These are phyloP conservation scores for Folsomia manolachei DNA, from an alignment of 2,888 invertebrate genomes.

Conservation along the genomic window DNA sequence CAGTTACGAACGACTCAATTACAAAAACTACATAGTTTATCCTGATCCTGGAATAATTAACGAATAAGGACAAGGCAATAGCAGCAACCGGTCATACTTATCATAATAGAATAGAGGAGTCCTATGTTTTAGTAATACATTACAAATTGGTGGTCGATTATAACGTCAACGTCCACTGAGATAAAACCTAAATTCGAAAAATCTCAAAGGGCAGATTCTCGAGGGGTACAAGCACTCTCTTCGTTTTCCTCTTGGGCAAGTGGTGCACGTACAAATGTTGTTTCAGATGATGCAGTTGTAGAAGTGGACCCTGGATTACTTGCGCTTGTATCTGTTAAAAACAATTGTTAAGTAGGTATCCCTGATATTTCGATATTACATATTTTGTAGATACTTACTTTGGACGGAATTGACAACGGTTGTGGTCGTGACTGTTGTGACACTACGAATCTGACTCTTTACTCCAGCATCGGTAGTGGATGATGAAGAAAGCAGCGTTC, in stretches of 20 bases:
- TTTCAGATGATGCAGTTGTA: slow-evolving; percentile 29
- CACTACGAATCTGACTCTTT: slow-evolving; percentile 44
- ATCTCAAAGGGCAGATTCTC: slow-evolving; percentile 21
- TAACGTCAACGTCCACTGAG: slow-evolving; percentile 14
- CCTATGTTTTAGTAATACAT: neutral
- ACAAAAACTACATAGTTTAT: neutral
- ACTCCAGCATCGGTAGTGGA: slow-evolving; percentile 29
- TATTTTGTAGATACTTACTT: slow-evolving; percentile 30
- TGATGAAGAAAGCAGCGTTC: slow-evolving; percentile 25
- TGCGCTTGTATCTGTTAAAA: slow-evolving; percentile 27
- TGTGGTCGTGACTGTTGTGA: slow-evolving; percentile 45
- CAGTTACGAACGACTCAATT: neutral
- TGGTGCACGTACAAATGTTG: slow-evolving; percentile 39
- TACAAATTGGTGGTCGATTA: slow-evolving; percentile 13
- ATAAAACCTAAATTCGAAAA: slow-evolving; percentile 1
- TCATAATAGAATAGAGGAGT: too few species aligned
- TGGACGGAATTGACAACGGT: slow-evolving; percentile 45
- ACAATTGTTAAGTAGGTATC: slow-evolving; percentile 7
- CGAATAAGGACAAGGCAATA: neutral
- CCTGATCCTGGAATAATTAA: neutral
- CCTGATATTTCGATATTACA: too few species aligned
- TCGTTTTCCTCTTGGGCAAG: slow-evolving; percentile 25
- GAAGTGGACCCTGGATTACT: slow-evolving; percentile 29
- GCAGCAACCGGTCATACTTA: neutral
- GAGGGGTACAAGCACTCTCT: neutral